Evolutionary conservation across 64 coral and sea anemone species (phyloP), one percentile per base, ranked within the genome.

Genomic region (Actinia equina): DNA sequence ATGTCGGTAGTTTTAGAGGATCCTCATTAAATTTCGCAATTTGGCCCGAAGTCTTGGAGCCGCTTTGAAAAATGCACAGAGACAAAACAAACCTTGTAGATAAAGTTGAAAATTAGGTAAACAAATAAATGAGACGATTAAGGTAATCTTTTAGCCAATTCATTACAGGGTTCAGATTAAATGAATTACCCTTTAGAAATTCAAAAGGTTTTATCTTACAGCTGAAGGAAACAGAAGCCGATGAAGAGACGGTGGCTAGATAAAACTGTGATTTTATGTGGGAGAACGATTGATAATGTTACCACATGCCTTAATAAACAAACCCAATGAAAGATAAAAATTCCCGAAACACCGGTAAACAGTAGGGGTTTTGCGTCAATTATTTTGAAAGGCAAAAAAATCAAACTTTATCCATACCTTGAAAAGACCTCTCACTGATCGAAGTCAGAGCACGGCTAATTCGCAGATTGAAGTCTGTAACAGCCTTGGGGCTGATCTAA

Each of bases 51-150:
- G 69, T 27, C 8, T 30, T 30, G 5, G 7, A 74, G 26, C 23
- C n/a, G 69, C 69, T 74, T 74, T 74, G 69, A 74, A 10, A 15
- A 74, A 74, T 41, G 8, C 9, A 74, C 26, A 30, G 22, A 41
- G 69, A 74, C 27, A 14, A 74, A 74, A 74, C 69, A 74, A 69
- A 27, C n/a, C 14, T 14, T 13, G 26, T 2, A 74, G 69, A 30
- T 30, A 74, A 42, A 74, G 26, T 41, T 27, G 11, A 41, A 74
- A 74, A 30, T 27, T 74, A 74, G 69, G n/a, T 74, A 27, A 74
- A 74, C 41, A 74, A 74, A 74, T 74, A 74, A 71, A 74, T 74
- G 69, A 74, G 25, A 41, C 69, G 13, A 74, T 74, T 74, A 74
- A 74, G 13, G 69, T 41, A 26, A 74, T 74, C 26, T 30, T 13